These are phyloP conservation scores for Oryzaephilus surinamensis DNA, from an alignment of 1,140 invertebrate genomes.

Conservation along the genomic window DNA sequence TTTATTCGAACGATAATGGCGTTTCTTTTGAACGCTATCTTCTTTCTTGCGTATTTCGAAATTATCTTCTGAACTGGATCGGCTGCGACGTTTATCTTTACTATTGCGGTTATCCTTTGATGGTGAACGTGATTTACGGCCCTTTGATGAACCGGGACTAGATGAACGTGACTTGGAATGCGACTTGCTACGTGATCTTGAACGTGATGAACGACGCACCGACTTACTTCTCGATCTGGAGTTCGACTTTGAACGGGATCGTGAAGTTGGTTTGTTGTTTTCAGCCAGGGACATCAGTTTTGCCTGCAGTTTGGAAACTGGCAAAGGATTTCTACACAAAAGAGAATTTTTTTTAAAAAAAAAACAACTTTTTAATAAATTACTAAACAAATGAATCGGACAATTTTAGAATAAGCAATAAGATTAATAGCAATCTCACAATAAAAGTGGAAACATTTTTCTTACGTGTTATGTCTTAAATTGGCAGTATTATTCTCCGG, in stretches of 20 bases:
- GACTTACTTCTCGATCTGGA: conserved; percentile 26
- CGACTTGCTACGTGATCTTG: conserved; percentile 35
- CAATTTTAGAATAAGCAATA: background rate
- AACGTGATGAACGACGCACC: conserved; percentile 27
- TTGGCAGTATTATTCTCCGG: conserved; percentile 13
- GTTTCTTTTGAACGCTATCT: conserved; percentile 66
- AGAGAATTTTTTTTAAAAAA: conserved; percentile 2
- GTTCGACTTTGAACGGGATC: conserved; percentile 29
- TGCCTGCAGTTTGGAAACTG: conserved; percentile 47
- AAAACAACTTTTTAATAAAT: background rate
- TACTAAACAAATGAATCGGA: background rate
- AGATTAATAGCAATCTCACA: conserved; percentile 1
- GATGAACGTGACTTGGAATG: conserved; percentile 22
- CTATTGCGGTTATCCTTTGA: conserved; percentile 19
- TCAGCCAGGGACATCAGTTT: conserved; percentile 49
- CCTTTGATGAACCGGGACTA: conserved; percentile 15
- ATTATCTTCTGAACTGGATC: conserved; percentile 40
- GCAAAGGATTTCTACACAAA: conserved; percentile 30
- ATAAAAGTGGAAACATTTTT: too few relatives aligned
- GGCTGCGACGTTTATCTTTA: conserved; percentile 34
- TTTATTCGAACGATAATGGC: conserved; percentile 79
- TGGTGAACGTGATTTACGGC: conserved; percentile 16
- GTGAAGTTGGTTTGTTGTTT: conserved; percentile 36
- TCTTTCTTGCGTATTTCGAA: conserved; percentile 67
- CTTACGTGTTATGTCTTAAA: conserved; percentile 19